A percentile compares a stretch with the other conserved stretches of the same genome.
Conservation (phyloP, 2,113 vertebrate species). For the Scalopus aquaticus region DNA sequence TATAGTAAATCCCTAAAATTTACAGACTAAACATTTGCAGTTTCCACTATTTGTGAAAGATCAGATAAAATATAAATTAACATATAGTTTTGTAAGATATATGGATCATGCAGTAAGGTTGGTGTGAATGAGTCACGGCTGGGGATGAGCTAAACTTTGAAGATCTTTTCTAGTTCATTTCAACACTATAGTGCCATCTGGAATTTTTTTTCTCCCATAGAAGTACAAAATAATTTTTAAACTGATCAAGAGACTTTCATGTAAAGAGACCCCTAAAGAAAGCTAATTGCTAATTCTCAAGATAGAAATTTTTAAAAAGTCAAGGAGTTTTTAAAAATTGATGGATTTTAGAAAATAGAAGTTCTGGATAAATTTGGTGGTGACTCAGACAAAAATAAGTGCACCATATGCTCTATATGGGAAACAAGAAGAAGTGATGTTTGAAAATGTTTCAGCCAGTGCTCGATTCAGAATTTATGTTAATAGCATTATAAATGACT, state of each 20-base stretch:
- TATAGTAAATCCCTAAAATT: not conserved
- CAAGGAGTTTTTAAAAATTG: conserved; percentile 28
- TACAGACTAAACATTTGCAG: not conserved
- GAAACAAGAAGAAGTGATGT: conserved; percentile 43
- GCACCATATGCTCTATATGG: conserved; percentile 41
- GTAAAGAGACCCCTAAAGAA: not conserved
- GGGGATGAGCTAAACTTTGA: not conserved
- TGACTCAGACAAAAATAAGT: conserved; percentile 54
- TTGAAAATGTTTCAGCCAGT: conserved; percentile 40
- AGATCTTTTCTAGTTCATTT: not conserved
- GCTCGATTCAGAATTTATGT: conserved; percentile 59
- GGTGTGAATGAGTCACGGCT: not conserved
- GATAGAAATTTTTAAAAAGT: not conserved
- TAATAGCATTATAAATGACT: conserved; percentile 68
- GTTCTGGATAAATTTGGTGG: not conserved
- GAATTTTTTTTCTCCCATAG: not conserved
- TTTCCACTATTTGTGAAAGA: not conserved
- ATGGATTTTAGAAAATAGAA: conserved; percentile 16
- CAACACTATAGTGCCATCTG: not conserved
- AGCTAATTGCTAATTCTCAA: not conserved
- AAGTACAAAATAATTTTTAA: not conserved
- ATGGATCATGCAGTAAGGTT: not conserved
- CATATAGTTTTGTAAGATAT: not conserved
- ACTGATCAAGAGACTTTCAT: not conserved
- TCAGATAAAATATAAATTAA: not conserved